phyloP scores from a whole-genome alignment of 2,797 vertebrate genomes.

The Atherinosoma microstoma region DNA sequence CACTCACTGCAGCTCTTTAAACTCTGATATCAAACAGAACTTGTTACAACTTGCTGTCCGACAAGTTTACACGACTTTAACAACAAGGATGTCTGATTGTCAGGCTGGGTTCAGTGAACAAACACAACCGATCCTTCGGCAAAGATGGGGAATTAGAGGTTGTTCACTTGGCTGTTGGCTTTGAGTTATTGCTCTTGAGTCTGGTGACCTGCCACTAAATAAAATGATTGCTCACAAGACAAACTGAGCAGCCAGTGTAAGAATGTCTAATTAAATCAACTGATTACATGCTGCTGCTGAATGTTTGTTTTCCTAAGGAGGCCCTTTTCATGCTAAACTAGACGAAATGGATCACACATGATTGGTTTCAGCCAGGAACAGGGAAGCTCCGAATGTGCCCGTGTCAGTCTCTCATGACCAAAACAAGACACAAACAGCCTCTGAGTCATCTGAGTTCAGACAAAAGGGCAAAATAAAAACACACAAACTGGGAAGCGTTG shows the following conservation, averaged over 20 bases:
- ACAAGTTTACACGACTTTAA: background rate
- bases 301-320: conserved; percentile 17
- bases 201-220: conserved; percentile 19
- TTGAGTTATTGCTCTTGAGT: background rate
- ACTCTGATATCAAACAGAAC: background rate
- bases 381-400: conserved; percentile 21
- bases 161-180: background rate
- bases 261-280: conserved; percentile 23
- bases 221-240: background rate
- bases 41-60: no score
- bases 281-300: conserved; percentile 13
- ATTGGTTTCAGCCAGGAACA: conserved; percentile 19
- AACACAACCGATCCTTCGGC: background rate
- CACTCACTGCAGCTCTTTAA: background rate
- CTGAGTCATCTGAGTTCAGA: conserved; percentile 41
- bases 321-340: background rate
- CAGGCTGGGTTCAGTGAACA: background rate
- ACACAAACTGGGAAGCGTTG: conserved; percentile 29
- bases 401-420: conserved; percentile 37
- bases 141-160: background rate
- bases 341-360: background rate
- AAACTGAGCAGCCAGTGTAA: background rate
- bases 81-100: background rate
- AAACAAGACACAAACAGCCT: background rate
- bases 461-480: background rate